Percentiles rank a stretch among this genome's conserved stretches.
phyloP scores from a whole-genome alignment of 2,797 vertebrate species.

The Malacoraja senta region DNA sequence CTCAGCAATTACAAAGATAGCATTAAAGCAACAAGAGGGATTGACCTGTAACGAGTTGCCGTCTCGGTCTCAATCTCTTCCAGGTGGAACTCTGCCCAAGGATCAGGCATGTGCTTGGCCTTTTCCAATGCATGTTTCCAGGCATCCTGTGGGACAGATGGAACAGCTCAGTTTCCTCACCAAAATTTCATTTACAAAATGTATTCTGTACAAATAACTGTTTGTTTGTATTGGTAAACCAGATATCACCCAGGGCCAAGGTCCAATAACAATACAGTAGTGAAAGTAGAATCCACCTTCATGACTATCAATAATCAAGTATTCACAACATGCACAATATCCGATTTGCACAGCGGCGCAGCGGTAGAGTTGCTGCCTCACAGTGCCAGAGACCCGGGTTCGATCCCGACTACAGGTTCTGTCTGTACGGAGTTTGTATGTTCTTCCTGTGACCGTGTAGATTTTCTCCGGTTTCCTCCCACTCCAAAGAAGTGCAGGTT shows the following conservation, averaged over 20 bases:
- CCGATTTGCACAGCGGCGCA: not conserved
- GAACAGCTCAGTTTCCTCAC: slow-evolving; percentile 3
- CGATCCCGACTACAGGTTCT: too few species aligned
- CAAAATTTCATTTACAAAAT: not conserved
- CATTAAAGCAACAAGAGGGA: not conserved
- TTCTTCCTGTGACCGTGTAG: too few species aligned
- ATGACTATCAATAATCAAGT: not conserved
- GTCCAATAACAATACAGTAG: not conserved
- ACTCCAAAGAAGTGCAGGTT: too few species aligned
- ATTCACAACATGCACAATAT: not conserved
- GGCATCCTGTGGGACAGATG: slow-evolving; percentile 61
- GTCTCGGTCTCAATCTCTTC: slow-evolving; percentile 77
- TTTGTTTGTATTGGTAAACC: not conserved
- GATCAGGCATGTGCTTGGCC: slow-evolving; percentile 90
- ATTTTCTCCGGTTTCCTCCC: too few species aligned
- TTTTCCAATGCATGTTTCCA: slow-evolving; percentile 92
- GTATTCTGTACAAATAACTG: not conserved
- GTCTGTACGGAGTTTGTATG: too few species aligned
- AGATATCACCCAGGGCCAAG: not conserved
- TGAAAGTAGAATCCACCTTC: not conserved
- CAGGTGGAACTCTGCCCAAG: slow-evolving; percentile 93
- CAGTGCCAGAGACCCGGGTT: too few species aligned
- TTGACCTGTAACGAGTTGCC: slow-evolving; percentile 82
- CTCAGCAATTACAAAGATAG: not conserved
- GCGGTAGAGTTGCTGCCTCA: too few species aligned